These are phyloP conservation scores for Misgurnus anguillicaudatus DNA, from an alignment of 2,113 vertebrate genomes.

Conservation along the genomic window DNA sequence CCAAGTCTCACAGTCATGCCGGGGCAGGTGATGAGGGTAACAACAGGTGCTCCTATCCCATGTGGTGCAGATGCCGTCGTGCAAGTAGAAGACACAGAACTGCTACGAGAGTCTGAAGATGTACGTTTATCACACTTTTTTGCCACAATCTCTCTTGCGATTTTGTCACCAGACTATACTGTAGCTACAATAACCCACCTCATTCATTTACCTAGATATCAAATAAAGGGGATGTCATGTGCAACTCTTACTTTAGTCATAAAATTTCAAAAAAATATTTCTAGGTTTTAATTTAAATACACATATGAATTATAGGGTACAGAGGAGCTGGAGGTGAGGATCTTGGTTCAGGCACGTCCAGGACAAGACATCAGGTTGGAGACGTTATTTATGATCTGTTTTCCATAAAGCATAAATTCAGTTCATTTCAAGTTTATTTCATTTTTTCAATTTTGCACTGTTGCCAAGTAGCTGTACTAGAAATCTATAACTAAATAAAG, in stretches of 20 bases:
- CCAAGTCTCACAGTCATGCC: constrained; percentile 98
- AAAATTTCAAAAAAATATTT: too few species aligned
- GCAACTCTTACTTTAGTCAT: too few species aligned
- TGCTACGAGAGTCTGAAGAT: constrained; percentile 96
- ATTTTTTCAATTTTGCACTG: too few species aligned
- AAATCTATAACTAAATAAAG: too few species aligned
- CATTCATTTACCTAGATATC: not conserved
- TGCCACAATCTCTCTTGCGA: not conserved
- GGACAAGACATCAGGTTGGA: constrained; percentile 95
- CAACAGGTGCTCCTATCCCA: constrained; percentile 97
- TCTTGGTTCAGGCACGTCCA: constrained; percentile 94
- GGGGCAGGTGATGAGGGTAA: constrained; percentile 98
- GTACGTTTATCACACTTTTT: constrained; percentile 71
- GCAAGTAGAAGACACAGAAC: constrained; percentile 97
- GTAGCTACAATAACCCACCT: too few species aligned
- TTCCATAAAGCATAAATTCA: not conserved
- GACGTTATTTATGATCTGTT: not conserved
- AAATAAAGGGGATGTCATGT: too few species aligned
- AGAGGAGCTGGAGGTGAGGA: constrained; percentile 97
- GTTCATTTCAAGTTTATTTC: too few species aligned
- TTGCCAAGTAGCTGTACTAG: too few species aligned
- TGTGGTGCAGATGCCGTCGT: constrained; percentile 98
- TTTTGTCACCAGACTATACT: not conserved
- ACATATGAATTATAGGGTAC: constrained; percentile 79
- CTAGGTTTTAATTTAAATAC: not conserved